Evolutionary conservation across 2,113 vertebrate genomes (phyloP).

Genomic region (Stigmatopora argus): DNA sequence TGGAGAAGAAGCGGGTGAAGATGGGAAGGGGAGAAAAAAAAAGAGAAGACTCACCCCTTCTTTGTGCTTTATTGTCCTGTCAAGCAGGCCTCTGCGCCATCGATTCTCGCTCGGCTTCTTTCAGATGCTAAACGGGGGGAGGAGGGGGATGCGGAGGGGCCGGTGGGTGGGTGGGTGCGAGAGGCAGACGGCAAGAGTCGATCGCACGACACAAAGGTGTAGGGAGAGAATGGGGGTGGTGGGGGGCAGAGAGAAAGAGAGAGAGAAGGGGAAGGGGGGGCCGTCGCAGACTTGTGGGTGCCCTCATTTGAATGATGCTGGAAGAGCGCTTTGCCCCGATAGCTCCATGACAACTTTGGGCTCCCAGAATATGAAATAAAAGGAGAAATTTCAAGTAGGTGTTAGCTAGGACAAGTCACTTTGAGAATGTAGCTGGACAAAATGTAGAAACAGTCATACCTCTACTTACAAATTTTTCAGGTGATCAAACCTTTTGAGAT

Average conservation of each 20-base stretch:
- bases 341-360: background rate
- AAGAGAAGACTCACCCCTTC: constrained; percentile 73
- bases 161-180: constrained; percentile 63
- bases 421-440: too few relatives aligned
- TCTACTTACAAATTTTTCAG: too few relatives aligned
- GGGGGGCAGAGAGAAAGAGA: constrained; percentile 9
- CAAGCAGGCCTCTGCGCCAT: constrained; percentile 79
- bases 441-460: too few relatives aligned
- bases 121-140: constrained; percentile 76
- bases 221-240: constrained; percentile 13
- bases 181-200: constrained; percentile 66
- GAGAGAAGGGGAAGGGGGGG: constrained; percentile 1
- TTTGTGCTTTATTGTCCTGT: constrained; percentile 81
- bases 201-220: constrained; percentile 76
- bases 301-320: constrained; percentile 31
- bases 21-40: constrained; percentile 23
- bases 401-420: too few relatives aligned
- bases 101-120: constrained; percentile 76
- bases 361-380: background rate
- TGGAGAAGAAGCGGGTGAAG: background rate
- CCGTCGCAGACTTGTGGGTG: constrained; percentile 36
- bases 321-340: constrained; percentile 2
- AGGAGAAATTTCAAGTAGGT: too few relatives aligned
- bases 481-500: too few relatives aligned
- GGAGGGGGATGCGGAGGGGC: constrained; percentile 37